Conservation (phyloP, 2,888 invertebrate genomes). For the Patella caerulea region DNA sequence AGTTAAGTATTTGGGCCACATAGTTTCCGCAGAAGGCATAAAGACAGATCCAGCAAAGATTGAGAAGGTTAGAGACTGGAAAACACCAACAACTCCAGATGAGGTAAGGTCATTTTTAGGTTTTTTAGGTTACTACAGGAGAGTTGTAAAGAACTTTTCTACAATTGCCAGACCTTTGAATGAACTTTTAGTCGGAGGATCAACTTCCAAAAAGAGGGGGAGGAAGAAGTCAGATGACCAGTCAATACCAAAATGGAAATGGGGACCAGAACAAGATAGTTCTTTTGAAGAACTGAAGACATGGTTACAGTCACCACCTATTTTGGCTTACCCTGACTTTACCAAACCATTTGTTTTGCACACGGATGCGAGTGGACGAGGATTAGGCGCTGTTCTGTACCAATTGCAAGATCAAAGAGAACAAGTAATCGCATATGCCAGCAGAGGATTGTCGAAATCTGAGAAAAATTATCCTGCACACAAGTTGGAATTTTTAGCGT, state of each 20-base stretch:
- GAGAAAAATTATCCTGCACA: conserved; percentile 31
- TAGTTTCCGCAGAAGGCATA: not conserved
- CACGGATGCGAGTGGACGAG: conserved; percentile 27
- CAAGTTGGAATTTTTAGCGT: conserved; percentile 28
- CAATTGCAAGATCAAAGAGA: conserved; percentile 22
- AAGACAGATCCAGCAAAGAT: not conserved
- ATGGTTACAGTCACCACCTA: too few relatives aligned
- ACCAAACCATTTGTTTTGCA: conserved; percentile 25
- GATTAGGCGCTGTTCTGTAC: conserved; percentile 34
- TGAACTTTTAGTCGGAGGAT: not conserved
- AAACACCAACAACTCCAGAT: conserved; percentile 9
- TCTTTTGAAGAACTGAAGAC: conserved; percentile 30
- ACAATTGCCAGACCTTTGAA: not conserved
- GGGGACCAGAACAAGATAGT: not conserved
- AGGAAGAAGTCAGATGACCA: conserved; percentile 16
- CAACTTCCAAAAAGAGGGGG: not conserved
- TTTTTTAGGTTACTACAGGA: conserved; percentile 1
- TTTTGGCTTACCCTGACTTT: too few relatives aligned
- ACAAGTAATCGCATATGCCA: conserved; percentile 28
- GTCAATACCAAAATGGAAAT: conserved; percentile 19
- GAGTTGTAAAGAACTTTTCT: conserved; percentile 1
- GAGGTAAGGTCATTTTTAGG: conserved; percentile 6
- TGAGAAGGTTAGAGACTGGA: not conserved
- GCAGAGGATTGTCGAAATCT: conserved; percentile 17
- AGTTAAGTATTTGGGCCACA: conserved; percentile 18